Conservation (phyloP, 2,888 invertebrate genomes). For the Heteropelma amictum region DNA sequence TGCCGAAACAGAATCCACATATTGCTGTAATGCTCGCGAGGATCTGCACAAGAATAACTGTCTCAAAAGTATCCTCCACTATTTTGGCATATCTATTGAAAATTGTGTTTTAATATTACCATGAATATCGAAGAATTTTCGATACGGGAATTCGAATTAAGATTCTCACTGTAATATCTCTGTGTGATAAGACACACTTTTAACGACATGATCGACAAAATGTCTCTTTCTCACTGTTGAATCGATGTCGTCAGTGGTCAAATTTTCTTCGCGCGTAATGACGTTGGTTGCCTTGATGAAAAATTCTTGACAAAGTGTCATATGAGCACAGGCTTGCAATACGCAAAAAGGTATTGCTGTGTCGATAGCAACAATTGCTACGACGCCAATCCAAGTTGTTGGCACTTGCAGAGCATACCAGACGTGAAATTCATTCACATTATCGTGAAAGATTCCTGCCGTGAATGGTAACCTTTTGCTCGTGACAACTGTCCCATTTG, state of each 20-base stretch:
- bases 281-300: conserved; percentile 17
- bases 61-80: conserved; percentile 41
- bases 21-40: conserved; percentile 44
- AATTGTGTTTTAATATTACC: neutral
- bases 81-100: conserved; percentile 16
- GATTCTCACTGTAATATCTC: conserved; percentile 55
- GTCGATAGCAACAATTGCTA: conserved; percentile 43
- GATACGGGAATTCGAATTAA: neutral
- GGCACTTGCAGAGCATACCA: conserved; percentile 49
- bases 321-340: conserved; percentile 48
- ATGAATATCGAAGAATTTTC: neutral
- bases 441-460: conserved; percentile 45
- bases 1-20: conserved; percentile 48
- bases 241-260: neutral
- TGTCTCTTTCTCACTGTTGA: neutral
- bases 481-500: conserved; percentile 37
- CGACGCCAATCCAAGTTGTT: conserved; percentile 9
- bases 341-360: conserved; percentile 41
- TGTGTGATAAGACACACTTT: conserved; percentile 52
- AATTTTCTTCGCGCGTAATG: neutral
- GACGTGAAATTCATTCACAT: conserved; percentile 13
- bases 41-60: conserved; percentile 46
- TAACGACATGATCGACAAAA: conserved; percentile 8
- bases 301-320: conserved; percentile 17
- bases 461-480: conserved; percentile 50